A percentile compares a stretch with the other conserved stretches of the same genome.
Conservation (phyloP, 2,113 vertebrate species). For the Pelmatolapia mariae region DNA sequence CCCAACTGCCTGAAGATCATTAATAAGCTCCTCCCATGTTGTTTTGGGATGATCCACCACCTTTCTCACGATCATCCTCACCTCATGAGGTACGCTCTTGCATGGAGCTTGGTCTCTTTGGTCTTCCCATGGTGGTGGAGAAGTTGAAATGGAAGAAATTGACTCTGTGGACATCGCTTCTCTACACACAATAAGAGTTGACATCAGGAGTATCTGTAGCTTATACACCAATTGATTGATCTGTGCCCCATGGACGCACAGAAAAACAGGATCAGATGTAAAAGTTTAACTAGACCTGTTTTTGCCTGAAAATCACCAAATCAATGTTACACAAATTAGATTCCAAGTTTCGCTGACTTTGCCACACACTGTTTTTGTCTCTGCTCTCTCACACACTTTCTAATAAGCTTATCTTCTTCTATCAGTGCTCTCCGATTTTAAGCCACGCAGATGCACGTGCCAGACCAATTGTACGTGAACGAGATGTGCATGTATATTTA, state of each 20-base stretch:
- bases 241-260: accelerated
- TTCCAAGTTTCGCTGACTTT: neutral
- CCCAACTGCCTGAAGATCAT: neutral
- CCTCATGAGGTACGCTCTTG: accelerated
- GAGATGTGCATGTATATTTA: neutral
- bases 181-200: neutral
- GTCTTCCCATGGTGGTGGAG: neutral
- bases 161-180: neutral
- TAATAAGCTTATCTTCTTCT: neutral
- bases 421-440: neutral
- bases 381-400: neutral
- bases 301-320: neutral
- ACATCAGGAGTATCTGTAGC: neutral
- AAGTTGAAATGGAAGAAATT: neutral
- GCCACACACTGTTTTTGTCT: neutral
- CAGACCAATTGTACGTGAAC: neutral
- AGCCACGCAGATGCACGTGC: neutral
- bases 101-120: neutral
- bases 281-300: neutral
- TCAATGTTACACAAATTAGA: neutral
- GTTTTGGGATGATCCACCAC: neutral
- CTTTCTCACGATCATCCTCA: neutral
- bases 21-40: neutral
- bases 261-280: neutral
- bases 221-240: neutral